A percentile compares a stretch with the other conserved stretches of the same genome.
phyloP scores from a whole-genome alignment of 35 echinoderm and acorn worm species.

The Ptychodera flava region DNA sequence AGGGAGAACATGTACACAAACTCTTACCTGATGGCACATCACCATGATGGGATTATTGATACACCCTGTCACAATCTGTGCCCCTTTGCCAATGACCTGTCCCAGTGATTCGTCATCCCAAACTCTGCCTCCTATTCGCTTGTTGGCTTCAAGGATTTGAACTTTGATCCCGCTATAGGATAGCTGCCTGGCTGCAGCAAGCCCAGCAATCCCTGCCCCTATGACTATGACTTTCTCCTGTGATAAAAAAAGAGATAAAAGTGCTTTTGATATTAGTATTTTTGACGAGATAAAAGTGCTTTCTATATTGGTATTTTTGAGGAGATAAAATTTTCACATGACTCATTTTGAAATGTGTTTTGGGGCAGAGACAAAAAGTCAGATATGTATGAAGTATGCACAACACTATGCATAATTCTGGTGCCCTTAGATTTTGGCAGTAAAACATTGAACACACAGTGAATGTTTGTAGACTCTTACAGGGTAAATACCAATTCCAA shows the following conservation, averaged over 20 bases:
- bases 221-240: slow-evolving; percentile 65
- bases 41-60: slow-evolving; percentile 93
- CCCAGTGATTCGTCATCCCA: slow-evolving; percentile 70
- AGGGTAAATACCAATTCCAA: too few species aligned
- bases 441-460: too few species aligned
- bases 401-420: too few species aligned
- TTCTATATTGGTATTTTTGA: neutral
- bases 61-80: slow-evolving; percentile 91
- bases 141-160: slow-evolving; percentile 68
- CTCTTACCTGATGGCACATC: slow-evolving; percentile 99
- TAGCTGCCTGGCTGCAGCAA: slow-evolving; percentile 79
- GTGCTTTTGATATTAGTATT: neutral
- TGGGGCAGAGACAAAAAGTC: too few species aligned
- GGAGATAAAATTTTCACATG: too few species aligned
- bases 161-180: slow-evolving; percentile 59
- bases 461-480: too few species aligned
- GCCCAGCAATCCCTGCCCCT: slow-evolving; percentile 76
- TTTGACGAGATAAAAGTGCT: neutral
- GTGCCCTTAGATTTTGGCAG: too few species aligned
- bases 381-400: too few species aligned
- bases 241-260: neutral
- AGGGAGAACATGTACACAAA: too few species aligned
- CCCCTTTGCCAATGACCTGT: slow-evolving; percentile 64
- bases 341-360: too few species aligned
- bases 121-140: slow-evolving; percentile 79